Evolutionary conservation across 2,888 invertebrate species (phyloP).

Genomic region (Chorisops tibialis): DNA sequence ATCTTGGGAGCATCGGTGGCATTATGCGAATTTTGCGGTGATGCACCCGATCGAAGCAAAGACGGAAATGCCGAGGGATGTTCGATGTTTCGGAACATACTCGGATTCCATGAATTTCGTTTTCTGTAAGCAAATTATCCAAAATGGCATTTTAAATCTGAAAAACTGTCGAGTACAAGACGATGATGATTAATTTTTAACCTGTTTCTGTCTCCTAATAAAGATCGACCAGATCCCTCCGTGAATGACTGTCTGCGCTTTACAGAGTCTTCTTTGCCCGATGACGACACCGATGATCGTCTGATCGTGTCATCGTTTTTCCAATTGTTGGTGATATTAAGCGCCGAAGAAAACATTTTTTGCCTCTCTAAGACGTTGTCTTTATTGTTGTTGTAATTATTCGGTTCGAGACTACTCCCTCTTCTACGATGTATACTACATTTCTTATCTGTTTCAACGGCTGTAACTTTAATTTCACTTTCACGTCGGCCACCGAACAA

Average conservation of each 20-base stretch:
- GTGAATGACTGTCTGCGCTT: conserved; percentile 30
- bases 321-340: conserved; percentile 13
- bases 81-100: conserved; percentile 55
- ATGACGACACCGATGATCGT: conserved; percentile 17
- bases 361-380: conserved; percentile 17
- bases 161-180: not conserved
- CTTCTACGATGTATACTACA: conserved; percentile 68
- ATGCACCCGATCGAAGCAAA: conserved; percentile 55
- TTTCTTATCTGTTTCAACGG: conserved; percentile 60
- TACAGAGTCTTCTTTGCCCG: conserved; percentile 19
- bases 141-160: not conserved
- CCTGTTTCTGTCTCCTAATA: conserved; percentile 24
- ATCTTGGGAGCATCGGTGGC: conserved; percentile 31
- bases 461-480: conserved; percentile 53
- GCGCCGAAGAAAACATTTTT: conserved; percentile 39
- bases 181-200: conserved; percentile 8
- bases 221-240: conserved; percentile 23
- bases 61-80: conserved; percentile 72
- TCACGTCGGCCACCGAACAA: conserved; percentile 31
- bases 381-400: not conserved
- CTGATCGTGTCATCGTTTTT: conserved; percentile 1
- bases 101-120: conserved; percentile 31
- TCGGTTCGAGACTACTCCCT: conserved; percentile 40
- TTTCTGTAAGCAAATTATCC: conserved; percentile 28
- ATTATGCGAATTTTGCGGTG: conserved; percentile 54